These are phyloP conservation scores for Stictocephala bisonia DNA, from an alignment of 2,888 invertebrate species.

Conservation along the genomic window DNA sequence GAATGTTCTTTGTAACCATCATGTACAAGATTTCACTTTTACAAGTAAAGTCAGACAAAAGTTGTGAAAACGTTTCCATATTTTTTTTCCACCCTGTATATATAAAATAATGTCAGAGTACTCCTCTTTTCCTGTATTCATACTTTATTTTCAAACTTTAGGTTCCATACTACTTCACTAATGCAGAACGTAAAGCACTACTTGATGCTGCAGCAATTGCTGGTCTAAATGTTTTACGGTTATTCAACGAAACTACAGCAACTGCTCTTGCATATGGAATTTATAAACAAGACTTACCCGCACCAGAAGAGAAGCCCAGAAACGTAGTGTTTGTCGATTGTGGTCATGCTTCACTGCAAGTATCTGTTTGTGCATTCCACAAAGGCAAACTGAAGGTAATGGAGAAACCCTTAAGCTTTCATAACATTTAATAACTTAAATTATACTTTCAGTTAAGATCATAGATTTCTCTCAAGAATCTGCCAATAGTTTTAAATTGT, in stretches of 20 bases:
- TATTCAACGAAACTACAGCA: slow-evolving; percentile 98
- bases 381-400: slow-evolving; percentile 88
- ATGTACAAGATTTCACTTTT: too few relatives aligned
- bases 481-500: too few relatives aligned
- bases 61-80: too few relatives aligned
- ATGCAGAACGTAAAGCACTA: slow-evolving; percentile 91
- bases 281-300: slow-evolving; percentile 96
- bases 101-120: too few relatives aligned
- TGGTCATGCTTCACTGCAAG: slow-evolving; percentile 93
- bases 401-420: too few relatives aligned
- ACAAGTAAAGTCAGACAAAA: too few relatives aligned
- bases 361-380: slow-evolving; percentile 90
- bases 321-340: slow-evolving; percentile 98
- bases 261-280: slow-evolving; percentile 97
- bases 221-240: slow-evolving; percentile 91
- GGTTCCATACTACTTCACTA: slow-evolving; percentile 93
- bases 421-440: too few relatives aligned
- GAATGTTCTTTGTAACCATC: too few relatives aligned
- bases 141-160: slow-evolving; percentile 56
- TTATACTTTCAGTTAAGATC: too few relatives aligned
- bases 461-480: too few relatives aligned
- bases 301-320: slow-evolving; percentile 86
- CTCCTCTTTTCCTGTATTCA: not conserved
- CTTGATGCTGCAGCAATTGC: slow-evolving; percentile 93
- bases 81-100: too few relatives aligned